Evolutionary conservation across 2,888 invertebrate genomes (phyloP).

Genomic region (Piscicola geometra): DNA sequence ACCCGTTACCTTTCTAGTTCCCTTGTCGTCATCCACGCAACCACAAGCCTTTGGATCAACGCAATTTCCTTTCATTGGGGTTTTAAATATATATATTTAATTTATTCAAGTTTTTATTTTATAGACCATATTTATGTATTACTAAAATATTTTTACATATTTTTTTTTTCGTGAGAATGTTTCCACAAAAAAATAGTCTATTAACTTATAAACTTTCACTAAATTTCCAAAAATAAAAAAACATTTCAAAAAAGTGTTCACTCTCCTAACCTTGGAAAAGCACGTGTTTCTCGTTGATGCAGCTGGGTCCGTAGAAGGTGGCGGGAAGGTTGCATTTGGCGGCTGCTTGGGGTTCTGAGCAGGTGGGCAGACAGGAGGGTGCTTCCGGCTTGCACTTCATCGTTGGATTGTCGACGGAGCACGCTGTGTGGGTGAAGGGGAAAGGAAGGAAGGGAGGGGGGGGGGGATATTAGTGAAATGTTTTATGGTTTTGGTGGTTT

Average conservation of each 20-base stretch:
- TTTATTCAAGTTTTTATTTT: too few species aligned
- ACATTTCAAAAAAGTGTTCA: background rate
- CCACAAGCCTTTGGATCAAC: background rate
- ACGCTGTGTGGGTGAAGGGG: too few species aligned
- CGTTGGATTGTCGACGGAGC: background rate
- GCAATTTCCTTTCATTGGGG: conserved; percentile 13
- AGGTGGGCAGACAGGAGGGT: conserved; percentile 1
- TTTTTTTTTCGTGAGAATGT: too few species aligned
- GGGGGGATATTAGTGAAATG: too few species aligned
- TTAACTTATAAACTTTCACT: background rate
- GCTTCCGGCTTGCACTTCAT: background rate
- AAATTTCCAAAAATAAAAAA: background rate
- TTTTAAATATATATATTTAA: too few species aligned
- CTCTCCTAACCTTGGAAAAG: background rate
- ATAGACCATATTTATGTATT: too few species aligned
- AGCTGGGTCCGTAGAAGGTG: conserved; percentile 11
- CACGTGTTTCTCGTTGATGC: background rate
- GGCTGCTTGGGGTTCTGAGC: conserved; percentile 4
- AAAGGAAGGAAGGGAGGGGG: too few species aligned
- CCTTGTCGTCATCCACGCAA: background rate
- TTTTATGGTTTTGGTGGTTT: too few species aligned
- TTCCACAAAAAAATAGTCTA: background rate
- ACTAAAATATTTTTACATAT: too few species aligned
- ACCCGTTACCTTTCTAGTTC: background rate
- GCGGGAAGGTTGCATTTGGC: conserved; percentile 6